Conservation (phyloP, 2,888 invertebrate species). For the Xestia c-nigrum region DNA sequence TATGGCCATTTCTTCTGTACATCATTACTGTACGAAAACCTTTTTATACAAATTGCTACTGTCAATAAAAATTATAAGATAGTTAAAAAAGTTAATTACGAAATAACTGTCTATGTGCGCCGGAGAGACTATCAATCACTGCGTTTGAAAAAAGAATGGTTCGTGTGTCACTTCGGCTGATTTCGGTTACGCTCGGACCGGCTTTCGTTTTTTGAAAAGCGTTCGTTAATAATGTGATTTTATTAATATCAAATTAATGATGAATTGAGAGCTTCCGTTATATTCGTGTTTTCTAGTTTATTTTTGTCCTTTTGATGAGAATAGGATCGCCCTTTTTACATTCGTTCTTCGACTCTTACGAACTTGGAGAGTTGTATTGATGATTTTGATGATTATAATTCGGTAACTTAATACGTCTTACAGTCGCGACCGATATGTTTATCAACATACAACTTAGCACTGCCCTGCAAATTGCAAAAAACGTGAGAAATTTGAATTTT, state of each 20-base stretch:
- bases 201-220: conserved; percentile 53
- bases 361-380: too few relatives aligned
- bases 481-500: too few relatives aligned
- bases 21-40: not conserved
- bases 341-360: too few relatives aligned
- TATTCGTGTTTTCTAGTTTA: not conserved
- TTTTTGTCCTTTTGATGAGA: too few relatives aligned
- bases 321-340: too few relatives aligned
- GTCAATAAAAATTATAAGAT: conserved; percentile 52
- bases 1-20: not conserved
- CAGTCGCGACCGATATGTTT: too few relatives aligned
- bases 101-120: conserved; percentile 42
- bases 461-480: too few relatives aligned
- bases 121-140: conserved; percentile 41
- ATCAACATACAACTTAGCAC: too few relatives aligned
- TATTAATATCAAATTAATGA: conserved; percentile 23
- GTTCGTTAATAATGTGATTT: conserved; percentile 25
- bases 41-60: conserved; percentile 34
- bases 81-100: conserved; percentile 44
- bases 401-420: too few relatives aligned
- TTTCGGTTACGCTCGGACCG: conserved; percentile 43
- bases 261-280: conserved; percentile 12
- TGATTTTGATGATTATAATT: too few relatives aligned
- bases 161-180: conserved; percentile 44
- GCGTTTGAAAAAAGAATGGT: conserved; percentile 34